Evolutionary conservation across 2,113 vertebrate species (phyloP), one percentile per base, ranked within the genome.

Genomic region (Lamprotornis superbus): DNA sequence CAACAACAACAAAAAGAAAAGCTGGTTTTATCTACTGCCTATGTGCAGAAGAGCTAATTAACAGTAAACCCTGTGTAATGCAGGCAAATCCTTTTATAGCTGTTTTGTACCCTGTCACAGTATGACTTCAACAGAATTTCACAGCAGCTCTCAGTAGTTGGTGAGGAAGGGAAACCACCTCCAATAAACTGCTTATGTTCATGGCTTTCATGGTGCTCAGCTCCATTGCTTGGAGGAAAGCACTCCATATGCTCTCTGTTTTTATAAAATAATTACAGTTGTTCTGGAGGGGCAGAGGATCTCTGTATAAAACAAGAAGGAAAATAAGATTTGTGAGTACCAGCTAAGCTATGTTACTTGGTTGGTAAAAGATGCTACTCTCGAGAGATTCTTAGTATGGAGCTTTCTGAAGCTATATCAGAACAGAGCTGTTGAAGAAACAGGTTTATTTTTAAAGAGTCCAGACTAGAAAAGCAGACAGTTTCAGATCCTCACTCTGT

Each of bases 31-130:
- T 92, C 91, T 82, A 65, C 64, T 91, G n/a, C 10, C 2, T 87
- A 71, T 95, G 83, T 92, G 84, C 90, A 94, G 64, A 94, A 83
- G 86, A 97, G 69, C 96, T 97, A 97, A 98, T 98, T 98, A 97
- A 93, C 95, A 88, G 86, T 77, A 95, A 96, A 76, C 69, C 65
- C 71, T 95, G 42, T 92, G 80, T 96, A 97, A 97, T 94, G 82
- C 63, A 87, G 39, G 10, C 75, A 96, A 84, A 96, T 97, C 95
- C 79, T 95, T 90, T 94, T 71, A 64, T 67, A 83, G 89, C 85
- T 92, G 81, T 95, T 97, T 96, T 83, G 92, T 96, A 96, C 52
- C 89, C 75, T n/a, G 63, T 78, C 94, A 53, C 91, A 80, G 71
- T 89, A 31, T 68, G 93, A 93, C 94, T 98, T 95, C 89, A 91